phyloP scores from a whole-genome alignment of 2,113 vertebrate genomes.

The Lichenostomus cassidix region DNA sequence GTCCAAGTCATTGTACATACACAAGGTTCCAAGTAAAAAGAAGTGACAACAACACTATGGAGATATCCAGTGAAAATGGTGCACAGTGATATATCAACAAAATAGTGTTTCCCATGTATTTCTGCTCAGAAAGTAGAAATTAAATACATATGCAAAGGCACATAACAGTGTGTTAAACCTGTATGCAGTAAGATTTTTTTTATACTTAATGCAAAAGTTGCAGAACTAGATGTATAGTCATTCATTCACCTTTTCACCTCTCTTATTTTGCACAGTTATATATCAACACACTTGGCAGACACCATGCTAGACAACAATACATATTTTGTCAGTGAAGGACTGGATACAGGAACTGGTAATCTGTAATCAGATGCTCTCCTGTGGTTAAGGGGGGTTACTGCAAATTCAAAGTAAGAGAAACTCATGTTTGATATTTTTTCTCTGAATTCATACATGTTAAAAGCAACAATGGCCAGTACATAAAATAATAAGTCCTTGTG shows the following conservation, averaged over 20 bases:
- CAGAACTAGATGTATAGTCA: not conserved
- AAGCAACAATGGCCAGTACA: not conserved
- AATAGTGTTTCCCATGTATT: not conserved
- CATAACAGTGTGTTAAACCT: not conserved
- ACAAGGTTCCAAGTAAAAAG: not conserved
- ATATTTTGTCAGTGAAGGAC: not conserved
- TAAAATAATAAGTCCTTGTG: accelerated
- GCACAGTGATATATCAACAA: not conserved
- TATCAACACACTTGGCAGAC: not conserved
- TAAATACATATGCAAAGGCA: not conserved
- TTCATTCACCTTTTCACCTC: accelerated
- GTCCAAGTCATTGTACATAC: not conserved
- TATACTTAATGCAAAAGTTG: not conserved
- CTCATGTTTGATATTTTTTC: not conserved
- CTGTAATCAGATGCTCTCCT: constrained; percentile 21
- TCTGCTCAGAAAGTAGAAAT: not conserved
- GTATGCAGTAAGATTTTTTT: not conserved
- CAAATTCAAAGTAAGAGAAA: not conserved
- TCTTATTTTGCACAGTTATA: not conserved
- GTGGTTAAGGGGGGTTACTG: constrained; percentile 11
- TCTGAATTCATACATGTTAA: not conserved
- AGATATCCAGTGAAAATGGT: not conserved
- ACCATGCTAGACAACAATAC: not conserved
- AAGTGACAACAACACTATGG: not conserved
- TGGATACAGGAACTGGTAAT: not conserved